phyloP scores from a whole-genome alignment of 2,888 invertebrate genomes.

The Cataglyphis albicans region DNA sequence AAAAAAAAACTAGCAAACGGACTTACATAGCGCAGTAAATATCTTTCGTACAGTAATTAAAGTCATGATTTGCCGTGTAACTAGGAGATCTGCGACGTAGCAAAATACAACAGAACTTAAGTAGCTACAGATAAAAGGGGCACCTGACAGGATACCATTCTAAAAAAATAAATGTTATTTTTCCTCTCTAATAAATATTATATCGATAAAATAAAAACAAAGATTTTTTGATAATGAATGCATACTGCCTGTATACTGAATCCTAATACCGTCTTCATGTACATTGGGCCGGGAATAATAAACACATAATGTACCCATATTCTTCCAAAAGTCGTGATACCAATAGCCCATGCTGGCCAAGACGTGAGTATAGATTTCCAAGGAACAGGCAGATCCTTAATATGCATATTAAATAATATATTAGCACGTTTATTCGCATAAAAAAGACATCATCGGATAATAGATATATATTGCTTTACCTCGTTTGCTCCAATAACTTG shows the following conservation, averaged over 20 bases:
- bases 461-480: conserved; percentile 74
- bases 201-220: background rate
- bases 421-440: background rate
- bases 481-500: conserved; percentile 86
- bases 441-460: background rate
- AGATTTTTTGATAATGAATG: conserved; percentile 13
- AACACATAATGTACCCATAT: conserved; percentile 92
- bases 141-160: conserved; percentile 90
- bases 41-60: conserved; percentile 90
- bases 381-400: conserved; percentile 87
- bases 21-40: conserved; percentile 89
- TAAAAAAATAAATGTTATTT: conserved; percentile 79
- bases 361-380: conserved; percentile 90
- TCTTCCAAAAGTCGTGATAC: conserved; percentile 91
- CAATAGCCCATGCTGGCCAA: conserved; percentile 90
- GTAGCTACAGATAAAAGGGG: conserved; percentile 91
- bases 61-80: conserved; percentile 88
- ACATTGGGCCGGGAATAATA: conserved; percentile 90
- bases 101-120: conserved; percentile 91
- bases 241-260: conserved; percentile 89
- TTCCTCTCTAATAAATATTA: background rate
- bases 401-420: background rate
- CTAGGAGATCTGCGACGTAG: conserved; percentile 89
- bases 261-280: conserved; percentile 90
- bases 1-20: background rate